Evolutionary conservation across 2,113 vertebrate genomes (phyloP).

Genomic region (Plecotus auritus): DNA sequence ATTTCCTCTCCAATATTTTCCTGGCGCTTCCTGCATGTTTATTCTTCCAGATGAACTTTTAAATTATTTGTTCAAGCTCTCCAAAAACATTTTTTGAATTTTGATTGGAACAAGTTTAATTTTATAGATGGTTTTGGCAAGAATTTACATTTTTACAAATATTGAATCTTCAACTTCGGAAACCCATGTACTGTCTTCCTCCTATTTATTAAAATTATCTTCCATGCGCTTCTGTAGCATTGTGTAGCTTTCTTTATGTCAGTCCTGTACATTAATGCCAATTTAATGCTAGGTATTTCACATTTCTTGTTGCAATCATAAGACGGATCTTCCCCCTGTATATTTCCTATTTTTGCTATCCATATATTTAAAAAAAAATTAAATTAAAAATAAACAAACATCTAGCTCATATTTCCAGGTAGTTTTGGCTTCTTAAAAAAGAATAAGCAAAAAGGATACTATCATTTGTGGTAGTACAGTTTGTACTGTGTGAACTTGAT

Average conservation of each 20-base stretch:
- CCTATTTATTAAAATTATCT: slow-evolving; percentile 22
- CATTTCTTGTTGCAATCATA: slow-evolving; percentile 7
- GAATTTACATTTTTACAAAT: slow-evolving; percentile 21
- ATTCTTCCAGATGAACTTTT: slow-evolving; percentile 42
- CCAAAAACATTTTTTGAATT: slow-evolving; percentile 26
- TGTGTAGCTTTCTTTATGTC: slow-evolving; percentile 2
- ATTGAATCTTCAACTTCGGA: slow-evolving; percentile 20
- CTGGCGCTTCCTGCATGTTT: not conserved
- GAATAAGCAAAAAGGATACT: slow-evolving; percentile 12
- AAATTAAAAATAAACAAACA: not conserved
- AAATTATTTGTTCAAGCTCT: slow-evolving; percentile 43
- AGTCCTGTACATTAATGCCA: not conserved
- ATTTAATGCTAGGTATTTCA: not conserved
- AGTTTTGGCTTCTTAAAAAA: slow-evolving; percentile 48
- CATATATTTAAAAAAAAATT: not conserved
- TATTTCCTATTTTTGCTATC: slow-evolving; percentile 34
- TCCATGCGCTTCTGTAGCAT: not conserved
- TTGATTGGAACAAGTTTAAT: slow-evolving; percentile 30
- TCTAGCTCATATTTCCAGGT: slow-evolving; percentile 32
- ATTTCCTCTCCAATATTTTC: slow-evolving; percentile 17
- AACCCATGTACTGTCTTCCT: slow-evolving; percentile 16
- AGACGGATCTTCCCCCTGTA: not conserved
- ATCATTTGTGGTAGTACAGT: slow-evolving; percentile 58
- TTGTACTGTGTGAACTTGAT: slow-evolving; percentile 37
- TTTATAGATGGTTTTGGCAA: slow-evolving; percentile 36